Percentiles rank a stretch among this genome's conserved stretches.
phyloP scores from a whole-genome alignment of 2,113 vertebrate species.

The Malurus elegans region DNA sequence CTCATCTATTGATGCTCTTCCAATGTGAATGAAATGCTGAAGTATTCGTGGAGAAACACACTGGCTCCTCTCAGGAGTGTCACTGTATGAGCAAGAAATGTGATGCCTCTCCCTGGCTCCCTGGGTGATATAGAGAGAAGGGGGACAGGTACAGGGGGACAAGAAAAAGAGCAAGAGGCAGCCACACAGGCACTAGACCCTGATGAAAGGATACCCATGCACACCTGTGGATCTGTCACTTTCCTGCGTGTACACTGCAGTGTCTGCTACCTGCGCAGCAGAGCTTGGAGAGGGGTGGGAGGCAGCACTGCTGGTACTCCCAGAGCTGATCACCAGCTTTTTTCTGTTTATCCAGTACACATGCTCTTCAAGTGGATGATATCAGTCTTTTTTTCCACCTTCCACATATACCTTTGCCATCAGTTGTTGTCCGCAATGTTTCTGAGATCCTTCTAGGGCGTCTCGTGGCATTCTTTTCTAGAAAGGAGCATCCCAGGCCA shows the following conservation, averaged over 20 bases:
- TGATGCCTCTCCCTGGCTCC: accelerated
- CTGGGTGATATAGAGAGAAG: background rate
- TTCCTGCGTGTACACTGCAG: background rate
- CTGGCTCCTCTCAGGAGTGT: background rate
- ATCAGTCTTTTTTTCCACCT: background rate
- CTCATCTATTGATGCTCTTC: background rate
- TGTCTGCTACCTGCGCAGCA: background rate
- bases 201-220: background rate
- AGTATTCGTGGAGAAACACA: background rate
- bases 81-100: background rate
- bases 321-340: background rate
- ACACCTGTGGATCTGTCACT: background rate
- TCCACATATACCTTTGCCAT: background rate
- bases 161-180: background rate
- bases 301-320: background rate
- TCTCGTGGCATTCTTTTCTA: background rate
- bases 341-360: background rate
- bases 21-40: background rate
- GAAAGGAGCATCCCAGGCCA: background rate
- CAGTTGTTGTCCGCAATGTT: background rate
- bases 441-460: background rate
- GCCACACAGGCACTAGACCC: background rate
- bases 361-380: accelerated
- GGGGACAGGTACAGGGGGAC: background rate
- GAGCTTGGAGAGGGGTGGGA: accelerated